These are phyloP conservation scores for Caretta caretta DNA, from an alignment of 2,113 vertebrate genomes.

Conservation along the genomic window DNA sequence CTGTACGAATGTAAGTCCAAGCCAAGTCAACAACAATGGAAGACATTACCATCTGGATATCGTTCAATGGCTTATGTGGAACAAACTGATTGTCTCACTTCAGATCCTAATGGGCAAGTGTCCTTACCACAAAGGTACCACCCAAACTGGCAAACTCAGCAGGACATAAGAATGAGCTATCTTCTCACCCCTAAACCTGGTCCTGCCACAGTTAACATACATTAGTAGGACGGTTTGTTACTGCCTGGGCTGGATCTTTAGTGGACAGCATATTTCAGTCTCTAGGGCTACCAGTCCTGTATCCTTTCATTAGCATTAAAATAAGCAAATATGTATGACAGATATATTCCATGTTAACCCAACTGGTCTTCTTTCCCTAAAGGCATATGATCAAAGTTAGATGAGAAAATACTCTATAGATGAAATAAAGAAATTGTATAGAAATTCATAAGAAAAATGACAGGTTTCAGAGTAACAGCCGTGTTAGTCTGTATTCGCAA, in stretches of 20 bases:
- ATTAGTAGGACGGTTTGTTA: background rate
- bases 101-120: background rate
- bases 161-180: background rate
- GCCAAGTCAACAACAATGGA: background rate
- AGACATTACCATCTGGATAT: background rate
- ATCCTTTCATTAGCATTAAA: background rate
- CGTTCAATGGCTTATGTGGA: background rate
- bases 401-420: background rate
- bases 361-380: background rate
- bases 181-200: background rate
- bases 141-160: background rate
- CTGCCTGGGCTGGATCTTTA: background rate
- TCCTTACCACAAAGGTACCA: background rate
- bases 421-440: background rate
- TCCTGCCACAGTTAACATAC: background rate
- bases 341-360: background rate
- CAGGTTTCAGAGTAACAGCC: no score
- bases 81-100: background rate
- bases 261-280: background rate
- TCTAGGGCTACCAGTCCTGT: accelerated
- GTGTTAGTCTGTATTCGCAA: no score
- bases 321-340: background rate
- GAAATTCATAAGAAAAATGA: background rate
- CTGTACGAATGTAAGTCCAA: background rate
- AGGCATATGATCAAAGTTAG: background rate